Conservation (phyloP, 2,113 vertebrate genomes). For the Chamaetylas fuelleborni region DNA sequence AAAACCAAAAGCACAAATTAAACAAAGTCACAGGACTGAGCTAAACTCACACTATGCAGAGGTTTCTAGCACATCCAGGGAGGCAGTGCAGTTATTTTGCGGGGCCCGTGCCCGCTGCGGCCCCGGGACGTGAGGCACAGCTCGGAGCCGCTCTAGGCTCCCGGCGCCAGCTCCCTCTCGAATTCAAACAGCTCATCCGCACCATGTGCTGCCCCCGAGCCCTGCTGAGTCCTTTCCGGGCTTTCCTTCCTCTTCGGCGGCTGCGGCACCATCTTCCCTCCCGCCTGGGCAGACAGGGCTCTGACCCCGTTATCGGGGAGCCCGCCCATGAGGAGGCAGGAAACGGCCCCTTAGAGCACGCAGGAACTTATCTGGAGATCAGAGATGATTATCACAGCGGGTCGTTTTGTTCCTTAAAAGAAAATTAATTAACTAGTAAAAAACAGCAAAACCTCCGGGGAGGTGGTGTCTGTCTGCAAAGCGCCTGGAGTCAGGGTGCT, state of each 20-base stretch:
- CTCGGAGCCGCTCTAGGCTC: not conserved
- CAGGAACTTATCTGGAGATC: not conserved
- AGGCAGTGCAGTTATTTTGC: fast-evolving
- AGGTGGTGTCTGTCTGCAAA: not conserved
- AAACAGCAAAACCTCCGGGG: not conserved
- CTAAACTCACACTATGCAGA: not conserved
- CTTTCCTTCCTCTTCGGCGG: constrained; percentile 13
- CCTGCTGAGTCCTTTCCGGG: constrained; percentile 8
- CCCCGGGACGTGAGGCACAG: fast-evolving
- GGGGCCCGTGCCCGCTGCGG: not conserved
- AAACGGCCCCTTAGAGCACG: not conserved
- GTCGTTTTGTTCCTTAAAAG: not conserved
- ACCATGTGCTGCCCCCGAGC: not conserved
- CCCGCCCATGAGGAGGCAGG: not conserved
- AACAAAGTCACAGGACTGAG: not conserved
- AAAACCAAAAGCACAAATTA: not conserved
- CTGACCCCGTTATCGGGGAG: not conserved
- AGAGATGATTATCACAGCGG: not conserved
- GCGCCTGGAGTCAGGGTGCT: not conserved
- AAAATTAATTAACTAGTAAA: not conserved
- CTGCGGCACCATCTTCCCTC: not conserved
- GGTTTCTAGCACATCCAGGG: not conserved
- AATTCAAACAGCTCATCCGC: not conserved
- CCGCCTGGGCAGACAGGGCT: not conserved
- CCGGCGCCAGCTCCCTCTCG: not conserved